Conservation (phyloP, 2,113 vertebrate species). For the Protomyctophum bolini region DNA sequence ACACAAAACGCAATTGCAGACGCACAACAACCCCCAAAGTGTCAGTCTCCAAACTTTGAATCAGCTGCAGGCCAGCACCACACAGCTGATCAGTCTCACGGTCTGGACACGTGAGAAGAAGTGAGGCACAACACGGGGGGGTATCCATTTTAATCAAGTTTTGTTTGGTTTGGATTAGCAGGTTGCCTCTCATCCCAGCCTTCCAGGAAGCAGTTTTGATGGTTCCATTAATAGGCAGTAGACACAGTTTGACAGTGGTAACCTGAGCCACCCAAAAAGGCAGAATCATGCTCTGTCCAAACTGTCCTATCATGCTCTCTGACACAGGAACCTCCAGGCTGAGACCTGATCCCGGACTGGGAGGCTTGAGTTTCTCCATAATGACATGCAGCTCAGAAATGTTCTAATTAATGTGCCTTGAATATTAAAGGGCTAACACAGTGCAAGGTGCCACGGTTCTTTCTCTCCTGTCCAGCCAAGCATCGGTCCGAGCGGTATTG, state of each 20-base stretch:
- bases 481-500: conserved; percentile 48
- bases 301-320: conserved; percentile 54
- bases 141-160: conserved; percentile 4
- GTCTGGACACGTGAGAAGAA: conserved; percentile 8
- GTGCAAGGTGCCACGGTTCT: conserved; percentile 59
- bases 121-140: conserved; percentile 4
- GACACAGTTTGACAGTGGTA: conserved; percentile 35
- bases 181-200: neutral
- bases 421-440: conserved; percentile 69
- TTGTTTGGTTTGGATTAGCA: conserved; percentile 16
- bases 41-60: conserved; percentile 26
- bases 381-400: conserved; percentile 58
- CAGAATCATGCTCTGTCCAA: neutral
- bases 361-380: conserved; percentile 60
- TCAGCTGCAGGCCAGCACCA: conserved; percentile 25
- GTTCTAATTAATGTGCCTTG: conserved; percentile 63
- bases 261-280: conserved; percentile 40
- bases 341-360: conserved; percentile 39
- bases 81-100: conserved; percentile 14
- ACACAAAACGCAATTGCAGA: neutral
- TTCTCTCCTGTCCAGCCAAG: conserved; percentile 44
- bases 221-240: conserved; percentile 11
- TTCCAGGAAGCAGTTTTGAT: conserved; percentile 40
- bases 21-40: neutral
- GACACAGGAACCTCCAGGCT: conserved; percentile 55